A percentile compares a stretch with the other conserved stretches of the same genome.
phyloP scores from a whole-genome alignment of 2,797 vertebrate species.

The Philypnodon macrostomus region DNA sequence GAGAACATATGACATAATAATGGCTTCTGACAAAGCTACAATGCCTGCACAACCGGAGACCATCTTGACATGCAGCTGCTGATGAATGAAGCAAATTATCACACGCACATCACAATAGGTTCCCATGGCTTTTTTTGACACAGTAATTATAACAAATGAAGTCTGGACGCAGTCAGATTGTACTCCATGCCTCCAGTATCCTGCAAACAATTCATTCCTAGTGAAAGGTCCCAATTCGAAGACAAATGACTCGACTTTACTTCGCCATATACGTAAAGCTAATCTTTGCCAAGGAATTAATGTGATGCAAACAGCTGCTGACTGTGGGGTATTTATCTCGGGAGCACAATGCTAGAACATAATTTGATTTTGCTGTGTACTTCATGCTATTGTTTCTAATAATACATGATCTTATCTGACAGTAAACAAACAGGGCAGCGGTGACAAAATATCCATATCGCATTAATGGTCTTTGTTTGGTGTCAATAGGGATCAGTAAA shows the following conservation, averaged over 20 bases:
- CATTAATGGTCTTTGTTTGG: slow-evolving; percentile 25
- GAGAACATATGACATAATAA: neutral
- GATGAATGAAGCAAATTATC: slow-evolving; percentile 64
- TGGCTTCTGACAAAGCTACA: neutral
- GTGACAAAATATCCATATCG: slow-evolving; percentile 31
- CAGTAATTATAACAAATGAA: slow-evolving; percentile 70
- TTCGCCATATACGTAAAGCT: slow-evolving; percentile 47
- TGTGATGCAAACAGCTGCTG: slow-evolving; percentile 64
- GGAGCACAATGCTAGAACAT: slow-evolving; percentile 40
- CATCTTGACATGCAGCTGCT: slow-evolving; percentile 27
- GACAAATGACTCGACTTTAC: slow-evolving; percentile 62
- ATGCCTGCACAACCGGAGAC: slow-evolving; percentile 9
- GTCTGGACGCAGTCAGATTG: slow-evolving; percentile 41
- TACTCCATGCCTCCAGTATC: slow-evolving; percentile 43
- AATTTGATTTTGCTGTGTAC: slow-evolving; percentile 47
- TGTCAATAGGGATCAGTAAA: slow-evolving; percentile 26
- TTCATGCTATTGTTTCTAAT: slow-evolving; percentile 51
- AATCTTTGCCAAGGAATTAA: slow-evolving; percentile 65
- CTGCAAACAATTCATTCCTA: slow-evolving; percentile 58
- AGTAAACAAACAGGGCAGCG: slow-evolving; percentile 31
- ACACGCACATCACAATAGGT: slow-evolving; percentile 45
- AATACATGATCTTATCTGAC: slow-evolving; percentile 51
- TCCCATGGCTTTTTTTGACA: slow-evolving; percentile 34
- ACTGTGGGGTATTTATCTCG: slow-evolving; percentile 61
- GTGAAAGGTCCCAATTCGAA: slow-evolving; percentile 54